Percentiles rank a stretch among this genome's conserved stretches.
Conservation (phyloP, 2,797 vertebrate genomes). For the Poecilia velifera region DNA sequence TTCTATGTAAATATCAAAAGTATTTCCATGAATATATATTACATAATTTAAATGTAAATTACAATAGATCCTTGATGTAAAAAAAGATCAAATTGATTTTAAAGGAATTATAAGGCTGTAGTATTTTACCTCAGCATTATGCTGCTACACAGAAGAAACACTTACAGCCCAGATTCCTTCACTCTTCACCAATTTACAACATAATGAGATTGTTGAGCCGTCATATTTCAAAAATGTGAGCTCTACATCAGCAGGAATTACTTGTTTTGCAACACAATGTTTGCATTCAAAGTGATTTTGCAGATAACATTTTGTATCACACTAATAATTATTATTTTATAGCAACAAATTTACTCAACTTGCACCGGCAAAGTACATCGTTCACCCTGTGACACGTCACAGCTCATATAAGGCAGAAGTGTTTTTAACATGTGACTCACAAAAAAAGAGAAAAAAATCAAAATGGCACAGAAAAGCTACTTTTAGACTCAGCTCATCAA, state of each 20-base stretch:
- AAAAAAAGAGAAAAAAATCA: neutral
- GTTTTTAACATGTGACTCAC: neutral
- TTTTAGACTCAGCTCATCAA: neutral
- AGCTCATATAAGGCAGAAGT: neutral
- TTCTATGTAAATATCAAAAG: neutral
- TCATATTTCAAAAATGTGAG: neutral
- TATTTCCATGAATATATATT: neutral
- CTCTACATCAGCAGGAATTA: neutral
- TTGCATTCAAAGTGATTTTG: neutral
- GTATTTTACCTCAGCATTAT: neutral
- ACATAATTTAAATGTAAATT: neutral
- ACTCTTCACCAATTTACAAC: neutral
- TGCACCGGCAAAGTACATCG: neutral
- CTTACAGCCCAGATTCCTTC: neutral
- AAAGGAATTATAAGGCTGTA: too few relatives aligned
- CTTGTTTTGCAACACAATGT: neutral
- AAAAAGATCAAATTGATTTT: neutral
- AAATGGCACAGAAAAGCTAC: neutral
- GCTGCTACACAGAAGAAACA: neutral
- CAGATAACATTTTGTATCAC: neutral
- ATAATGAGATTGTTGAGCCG: neutral
- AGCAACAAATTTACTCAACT: neutral
- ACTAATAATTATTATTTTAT: neutral
- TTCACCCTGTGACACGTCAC: neutral
- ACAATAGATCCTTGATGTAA: neutral